These are phyloP conservation scores for Orchesella flavescens DNA, from an alignment of 2,888 invertebrate species.

Conservation along the genomic window DNA sequence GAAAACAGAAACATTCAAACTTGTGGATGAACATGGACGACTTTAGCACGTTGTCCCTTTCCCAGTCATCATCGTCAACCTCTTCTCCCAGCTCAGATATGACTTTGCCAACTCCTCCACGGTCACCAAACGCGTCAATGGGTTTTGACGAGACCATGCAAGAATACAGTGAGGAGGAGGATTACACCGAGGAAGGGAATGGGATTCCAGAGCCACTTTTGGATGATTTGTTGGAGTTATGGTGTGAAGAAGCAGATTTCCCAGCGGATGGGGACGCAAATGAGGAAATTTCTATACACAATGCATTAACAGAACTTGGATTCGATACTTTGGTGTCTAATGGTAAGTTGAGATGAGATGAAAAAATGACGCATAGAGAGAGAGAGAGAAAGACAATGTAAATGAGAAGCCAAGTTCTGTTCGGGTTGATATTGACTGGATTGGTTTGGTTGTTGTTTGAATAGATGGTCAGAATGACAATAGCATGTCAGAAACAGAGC, in stretches of 20 bases:
- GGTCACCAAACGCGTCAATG: slow-evolving; percentile 62
- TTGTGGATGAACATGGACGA: slow-evolving; percentile 62
- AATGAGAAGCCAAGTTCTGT: not conserved
- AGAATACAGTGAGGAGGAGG: slow-evolving; percentile 57
- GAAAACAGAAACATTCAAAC: slow-evolving; percentile 61
- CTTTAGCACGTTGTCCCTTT: slow-evolving; percentile 42
- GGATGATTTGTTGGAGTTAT: slow-evolving; percentile 68
- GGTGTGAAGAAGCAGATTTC: slow-evolving; percentile 64
- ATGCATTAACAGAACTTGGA: slow-evolving; percentile 65
- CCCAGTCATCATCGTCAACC: slow-evolving; percentile 43
- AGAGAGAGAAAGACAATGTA: not conserved
- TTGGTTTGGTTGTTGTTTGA: not conserved
- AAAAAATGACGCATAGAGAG: not conserved
- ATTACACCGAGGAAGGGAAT: slow-evolving; percentile 35
- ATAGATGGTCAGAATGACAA: slow-evolving; percentile 53
- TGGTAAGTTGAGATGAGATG: slow-evolving; percentile 47
- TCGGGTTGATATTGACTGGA: no score
- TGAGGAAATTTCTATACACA: slow-evolving; percentile 64
- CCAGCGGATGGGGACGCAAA: slow-evolving; percentile 44
- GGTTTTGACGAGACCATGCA: slow-evolving; percentile 56
- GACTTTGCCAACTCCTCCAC: slow-evolving; percentile 68
- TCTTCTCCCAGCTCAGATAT: slow-evolving; percentile 58
- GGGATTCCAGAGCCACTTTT: slow-evolving; percentile 65
- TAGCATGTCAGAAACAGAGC: slow-evolving; percentile 51
- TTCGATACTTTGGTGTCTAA: slow-evolving; percentile 59